These are phyloP conservation scores for Chelmon rostratus DNA, from an alignment of 2,797 vertebrate genomes.

Conservation along the genomic window DNA sequence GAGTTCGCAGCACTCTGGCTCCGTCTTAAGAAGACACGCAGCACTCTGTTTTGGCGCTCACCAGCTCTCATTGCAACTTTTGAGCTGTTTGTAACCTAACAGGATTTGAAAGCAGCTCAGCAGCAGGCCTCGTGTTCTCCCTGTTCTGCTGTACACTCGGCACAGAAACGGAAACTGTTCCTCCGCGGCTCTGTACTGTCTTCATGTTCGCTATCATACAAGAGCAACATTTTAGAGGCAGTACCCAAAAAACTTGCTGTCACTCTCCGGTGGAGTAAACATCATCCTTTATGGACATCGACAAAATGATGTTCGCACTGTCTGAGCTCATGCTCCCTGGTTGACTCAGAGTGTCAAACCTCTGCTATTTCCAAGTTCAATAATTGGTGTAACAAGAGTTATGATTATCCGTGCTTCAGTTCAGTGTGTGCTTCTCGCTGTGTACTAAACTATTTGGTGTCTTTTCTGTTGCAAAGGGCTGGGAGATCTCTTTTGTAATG, in stretches of 20 bases:
- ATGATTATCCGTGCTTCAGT: constrained; percentile 75
- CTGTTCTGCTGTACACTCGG: constrained; percentile 48
- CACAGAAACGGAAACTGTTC: constrained; percentile 37
- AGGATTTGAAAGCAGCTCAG: constrained; percentile 66
- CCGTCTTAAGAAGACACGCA: constrained; percentile 22
- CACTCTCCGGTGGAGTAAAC: constrained; percentile 75
- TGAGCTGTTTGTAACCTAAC: constrained; percentile 60
- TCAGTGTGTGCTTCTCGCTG: constrained; percentile 69
- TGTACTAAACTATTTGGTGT: constrained; percentile 72
- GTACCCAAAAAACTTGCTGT: constrained; percentile 57
- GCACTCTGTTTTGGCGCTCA: constrained; percentile 57
- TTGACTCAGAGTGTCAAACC: constrained; percentile 77
- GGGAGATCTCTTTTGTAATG: constrained; percentile 80
- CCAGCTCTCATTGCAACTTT: constrained; percentile 47
- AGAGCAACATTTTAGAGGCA: constrained; percentile 58
- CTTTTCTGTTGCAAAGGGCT: constrained; percentile 72
- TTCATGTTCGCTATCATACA: constrained; percentile 73
- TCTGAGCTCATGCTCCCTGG: constrained; percentile 64
- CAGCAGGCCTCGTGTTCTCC: constrained; percentile 63
- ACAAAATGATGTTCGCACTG: constrained; percentile 72
- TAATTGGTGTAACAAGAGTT: constrained; percentile 82
- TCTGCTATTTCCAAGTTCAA: constrained; percentile 74
- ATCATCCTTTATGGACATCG: constrained; percentile 79
- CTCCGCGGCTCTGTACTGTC: constrained; percentile 37
- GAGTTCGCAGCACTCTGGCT: constrained; percentile 3